Evolutionary conservation across 2,797 vertebrate genomes (phyloP).

Genomic region (Cottoperca gobio): DNA sequence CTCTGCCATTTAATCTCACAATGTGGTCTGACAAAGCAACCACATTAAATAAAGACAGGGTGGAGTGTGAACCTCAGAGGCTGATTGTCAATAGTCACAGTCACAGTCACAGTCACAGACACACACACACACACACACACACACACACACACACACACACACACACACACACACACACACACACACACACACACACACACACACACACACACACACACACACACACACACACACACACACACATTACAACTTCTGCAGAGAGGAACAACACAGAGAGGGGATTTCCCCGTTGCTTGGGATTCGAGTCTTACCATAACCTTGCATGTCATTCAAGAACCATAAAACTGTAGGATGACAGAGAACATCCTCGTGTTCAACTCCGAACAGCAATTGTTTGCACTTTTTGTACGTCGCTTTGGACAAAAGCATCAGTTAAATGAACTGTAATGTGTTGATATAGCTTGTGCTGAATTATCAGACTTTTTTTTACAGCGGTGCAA

Average conservation of each 20-base stretch:
- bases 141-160: slow-evolving; percentile 10
- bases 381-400: too few relatives aligned
- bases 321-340: not conserved
- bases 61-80: slow-evolving; percentile 35
- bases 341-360: not conserved
- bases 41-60: slow-evolving; percentile 46
- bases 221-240: not conserved
- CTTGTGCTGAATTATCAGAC: not conserved
- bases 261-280: slow-evolving; percentile 22
- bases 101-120: not conserved
- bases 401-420: too few relatives aligned
- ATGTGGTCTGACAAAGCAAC: slow-evolving; percentile 46
- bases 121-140: not conserved
- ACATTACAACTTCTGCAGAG: not conserved
- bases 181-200: not conserved
- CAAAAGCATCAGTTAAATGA: too few relatives aligned
- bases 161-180: not conserved
- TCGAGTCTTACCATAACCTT: slow-evolving; percentile 10
- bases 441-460: accelerated
- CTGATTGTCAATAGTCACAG: slow-evolving; percentile 40
- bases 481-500: slow-evolving; percentile 22
- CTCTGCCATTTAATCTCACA: slow-evolving; percentile 26
- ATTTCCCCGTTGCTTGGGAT: slow-evolving; percentile 32
- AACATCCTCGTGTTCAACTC: slow-evolving; percentile 22
- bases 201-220: slow-evolving; percentile 10